phyloP scores from a whole-genome alignment of 1,140 invertebrate genomes.

The Bombus superbus region DNA sequence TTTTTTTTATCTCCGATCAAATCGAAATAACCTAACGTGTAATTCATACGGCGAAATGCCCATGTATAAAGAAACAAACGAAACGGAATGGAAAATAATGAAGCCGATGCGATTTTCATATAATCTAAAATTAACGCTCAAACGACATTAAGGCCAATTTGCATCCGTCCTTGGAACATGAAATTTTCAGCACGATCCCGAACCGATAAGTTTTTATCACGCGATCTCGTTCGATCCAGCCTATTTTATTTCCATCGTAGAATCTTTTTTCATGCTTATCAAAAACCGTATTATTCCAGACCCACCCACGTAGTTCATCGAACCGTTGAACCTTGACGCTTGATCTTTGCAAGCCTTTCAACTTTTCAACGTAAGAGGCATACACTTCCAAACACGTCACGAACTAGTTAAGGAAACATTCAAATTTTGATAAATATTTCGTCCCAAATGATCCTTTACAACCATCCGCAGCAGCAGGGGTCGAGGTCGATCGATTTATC shows the following conservation, averaged over 20 bases:
- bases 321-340: neutral
- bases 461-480: neutral
- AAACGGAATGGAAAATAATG: neutral
- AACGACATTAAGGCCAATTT: neutral
- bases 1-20: neutral
- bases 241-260: too few relatives aligned
- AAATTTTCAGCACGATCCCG: too few relatives aligned
- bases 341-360: neutral
- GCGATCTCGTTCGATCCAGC: neutral
- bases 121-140: neutral
- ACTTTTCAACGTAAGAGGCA: neutral
- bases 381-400: too few relatives aligned
- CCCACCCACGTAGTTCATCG: neutral
- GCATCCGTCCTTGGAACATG: neutral
- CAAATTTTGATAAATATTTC: constrained; percentile 10
- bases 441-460: neutral
- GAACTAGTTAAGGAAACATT: neutral
- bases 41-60: neutral
- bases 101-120: neutral
- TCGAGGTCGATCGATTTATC: constrained; percentile 44
- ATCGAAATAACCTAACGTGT: neutral
- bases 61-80: neutral
- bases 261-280: too few relatives aligned
- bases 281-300: too few relatives aligned
- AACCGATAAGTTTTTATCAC: neutral